Evolutionary conservation across 2,797 vertebrate genomes (phyloP).

Genomic region (Rhabdomys pumilio): DNA sequence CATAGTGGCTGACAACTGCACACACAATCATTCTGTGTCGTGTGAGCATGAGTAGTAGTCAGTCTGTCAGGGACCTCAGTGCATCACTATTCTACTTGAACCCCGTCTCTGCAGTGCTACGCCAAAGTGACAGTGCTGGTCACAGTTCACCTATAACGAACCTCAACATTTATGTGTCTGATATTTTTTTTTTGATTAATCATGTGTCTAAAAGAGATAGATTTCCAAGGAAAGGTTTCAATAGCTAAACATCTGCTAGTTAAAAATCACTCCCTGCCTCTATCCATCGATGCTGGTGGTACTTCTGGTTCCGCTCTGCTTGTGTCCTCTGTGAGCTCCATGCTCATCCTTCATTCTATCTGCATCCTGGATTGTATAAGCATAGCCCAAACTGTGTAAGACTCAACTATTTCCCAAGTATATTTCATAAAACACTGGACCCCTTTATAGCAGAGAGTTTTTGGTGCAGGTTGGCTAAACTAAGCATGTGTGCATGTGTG

Average conservation of each 20-base stretch:
- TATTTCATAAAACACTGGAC: not conserved
- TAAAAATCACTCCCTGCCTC: not conserved
- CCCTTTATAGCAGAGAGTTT: not conserved
- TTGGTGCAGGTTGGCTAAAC: not conserved
- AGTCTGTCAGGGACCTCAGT: not conserved
- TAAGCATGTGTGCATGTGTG: not conserved
- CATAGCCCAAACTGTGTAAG: not conserved
- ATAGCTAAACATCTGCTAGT: not conserved
- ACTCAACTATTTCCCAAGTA: not conserved
- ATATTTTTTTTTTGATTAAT: not conserved
- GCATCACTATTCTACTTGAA: accelerated
- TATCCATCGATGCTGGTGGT: not conserved
- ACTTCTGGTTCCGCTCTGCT: not conserved
- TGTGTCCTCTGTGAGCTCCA: not conserved
- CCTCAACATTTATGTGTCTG: not conserved
- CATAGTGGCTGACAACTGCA: not conserved
- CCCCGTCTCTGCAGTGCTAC: not conserved
- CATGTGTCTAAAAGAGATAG: not conserved
- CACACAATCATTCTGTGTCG: not conserved
- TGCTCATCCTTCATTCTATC: not conserved
- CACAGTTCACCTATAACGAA: not conserved
- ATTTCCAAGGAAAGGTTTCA: not conserved
- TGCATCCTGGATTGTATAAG: not conserved
- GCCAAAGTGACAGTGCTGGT: not conserved
- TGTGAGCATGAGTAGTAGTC: not conserved